These are phyloP conservation scores for Nyctibius grandis DNA, from an alignment of 2,797 vertebrate genomes.

Conservation along the genomic window DNA sequence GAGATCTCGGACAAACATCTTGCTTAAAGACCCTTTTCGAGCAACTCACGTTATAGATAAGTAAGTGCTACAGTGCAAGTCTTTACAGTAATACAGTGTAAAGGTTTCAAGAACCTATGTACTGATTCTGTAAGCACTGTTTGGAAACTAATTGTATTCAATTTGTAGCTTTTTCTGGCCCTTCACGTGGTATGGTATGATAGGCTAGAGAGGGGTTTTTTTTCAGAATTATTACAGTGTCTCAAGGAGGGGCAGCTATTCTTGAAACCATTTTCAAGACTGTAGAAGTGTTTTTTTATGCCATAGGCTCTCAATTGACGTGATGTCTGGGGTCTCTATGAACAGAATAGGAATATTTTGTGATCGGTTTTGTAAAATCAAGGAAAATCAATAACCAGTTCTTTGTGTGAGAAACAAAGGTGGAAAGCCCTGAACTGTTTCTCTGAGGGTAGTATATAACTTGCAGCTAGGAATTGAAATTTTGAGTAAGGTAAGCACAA, in stretches of 20 bases:
- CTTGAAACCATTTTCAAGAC: neutral
- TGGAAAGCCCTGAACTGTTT: neutral
- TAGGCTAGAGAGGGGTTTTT: neutral
- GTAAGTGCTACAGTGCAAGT: neutral
- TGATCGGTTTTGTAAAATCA: neutral
- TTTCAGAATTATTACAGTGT: neutral
- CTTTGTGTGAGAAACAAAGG: neutral
- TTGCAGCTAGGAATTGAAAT: neutral
- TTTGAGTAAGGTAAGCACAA: neutral
- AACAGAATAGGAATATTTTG: neutral
- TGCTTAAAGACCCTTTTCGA: neutral
- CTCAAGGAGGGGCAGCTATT: neutral
- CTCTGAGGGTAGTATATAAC: neutral
- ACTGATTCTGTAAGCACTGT: neutral
- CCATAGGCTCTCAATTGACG: neutral
- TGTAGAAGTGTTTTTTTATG: neutral
- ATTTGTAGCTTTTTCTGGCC: neutral
- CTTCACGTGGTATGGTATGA: neutral
- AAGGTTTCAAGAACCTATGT: neutral
- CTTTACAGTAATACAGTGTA: neutral
- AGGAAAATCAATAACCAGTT: neutral
- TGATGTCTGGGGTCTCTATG: neutral
- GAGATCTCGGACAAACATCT: neutral
- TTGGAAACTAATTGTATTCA: neutral
- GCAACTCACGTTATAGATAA: neutral